Base-by-base conservation (phyloP, 2,888 invertebrate species). In the Mactromeris polynyma region DNA sequence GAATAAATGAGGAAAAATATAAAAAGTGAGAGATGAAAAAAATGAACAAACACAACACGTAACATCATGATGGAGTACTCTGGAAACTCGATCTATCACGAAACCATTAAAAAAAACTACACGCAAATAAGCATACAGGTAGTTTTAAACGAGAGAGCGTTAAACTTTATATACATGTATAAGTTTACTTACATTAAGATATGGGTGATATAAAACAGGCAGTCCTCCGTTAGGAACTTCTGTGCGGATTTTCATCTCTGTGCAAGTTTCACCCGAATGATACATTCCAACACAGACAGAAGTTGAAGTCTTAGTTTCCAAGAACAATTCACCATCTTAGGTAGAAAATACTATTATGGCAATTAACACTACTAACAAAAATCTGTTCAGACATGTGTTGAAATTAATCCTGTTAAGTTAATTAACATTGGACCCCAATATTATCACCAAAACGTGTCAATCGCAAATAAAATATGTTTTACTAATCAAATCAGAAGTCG, bases 221-320 rank as follows among this genome's bases (percentile, higher is more conserved):
- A 88, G 64, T 3, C 87, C 87, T 2, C 83, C 81, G 69, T 85
- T 83, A 73, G 90, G 90, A 58, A 86, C 86, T 83, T 90, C 90
- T 42, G 90, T 90, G 21, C 90, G 85, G 38, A 90, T 90, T 90
- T 90, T 90, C 90, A 90, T 90, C 83, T 90, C 90, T 86, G 90
- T 26, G 58, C 83, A 90, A 69, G 88, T 51, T 69, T 90, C 90
- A 83, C 87, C 90, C 83, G 86, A 81, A 90, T 86, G 83, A 90
- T 90, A 90, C 90, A 90, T 90, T 90, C 90, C 90, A 90, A 85
- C 87, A 86, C 78, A n/a, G 26, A n/a, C 38, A 42, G 33, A 54
- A 77, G 33, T 81, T 31, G 73, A 81, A 36, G 38, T 69, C 81
- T 36, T 73, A 58, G 51, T 81, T 81, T 81, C 73, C 81, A 86